Evolutionary conservation across 2,888 invertebrate species (phyloP), one percentile per base, ranked within the genome.

Genomic region (Cantharis rustica): DNA sequence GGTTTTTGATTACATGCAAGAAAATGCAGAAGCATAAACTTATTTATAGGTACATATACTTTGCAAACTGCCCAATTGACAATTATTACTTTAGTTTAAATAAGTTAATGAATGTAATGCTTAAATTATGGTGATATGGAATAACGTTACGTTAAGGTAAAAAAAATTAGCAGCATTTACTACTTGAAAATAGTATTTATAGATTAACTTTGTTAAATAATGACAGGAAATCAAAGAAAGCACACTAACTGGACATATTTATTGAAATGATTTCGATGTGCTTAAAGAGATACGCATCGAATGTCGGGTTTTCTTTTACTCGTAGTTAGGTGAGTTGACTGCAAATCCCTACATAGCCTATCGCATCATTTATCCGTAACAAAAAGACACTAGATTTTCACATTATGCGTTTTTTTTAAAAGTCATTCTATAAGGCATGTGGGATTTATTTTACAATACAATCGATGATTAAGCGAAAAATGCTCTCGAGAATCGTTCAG

Each of bases 321-420:
- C 27, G 63, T 66, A 23, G 71, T 75, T 75, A 70, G 74, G 64
- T 13, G 73, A 71, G 70, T 61, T 71, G 66, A 71, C 71, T 70
- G 47, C 23, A 71, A 71, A 69, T 64, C 75, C 75, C 68, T 75
- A 75, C 70, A 71, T 68, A 71, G 75, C 15, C 71, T 75, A 75
- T 75, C 75, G 66, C 68, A 47, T 66, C 75, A 75, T 31, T 75
- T 75, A 71, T 75, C 66, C 31, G 71, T 17, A 71, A 16, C 61
- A 66, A 70, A 23, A 70, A 74, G 69, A 73, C 73, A 69, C 69
- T 73, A 69, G 63, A 69, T 69, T 69, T 73, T 69, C 62, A 64
- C 63, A 17, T 69, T 69, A 15, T 20, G 16, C 63, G 15, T 23
- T 15, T 66, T 72, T n/a, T 72, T 72, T 71, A n/a, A 47, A 47